Evolutionary conservation across 2,797 vertebrate species (phyloP).

Genomic region (Netta rufina): DNA sequence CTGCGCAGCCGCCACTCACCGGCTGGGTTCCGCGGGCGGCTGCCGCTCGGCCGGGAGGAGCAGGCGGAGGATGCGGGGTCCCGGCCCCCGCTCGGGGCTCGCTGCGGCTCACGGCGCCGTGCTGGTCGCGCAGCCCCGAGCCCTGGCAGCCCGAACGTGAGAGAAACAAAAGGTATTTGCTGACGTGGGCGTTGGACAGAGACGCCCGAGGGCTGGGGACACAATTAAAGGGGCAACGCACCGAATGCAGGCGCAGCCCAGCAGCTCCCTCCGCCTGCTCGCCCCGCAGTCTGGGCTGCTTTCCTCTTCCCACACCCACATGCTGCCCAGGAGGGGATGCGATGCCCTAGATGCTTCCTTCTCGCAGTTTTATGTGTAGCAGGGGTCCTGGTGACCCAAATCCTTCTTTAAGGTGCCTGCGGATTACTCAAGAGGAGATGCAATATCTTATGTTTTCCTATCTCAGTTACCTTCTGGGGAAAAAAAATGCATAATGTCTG

Average conservation of each 20-base stretch:
- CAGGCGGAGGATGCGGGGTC: slow-evolving; percentile 1
- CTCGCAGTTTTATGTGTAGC: neutral
- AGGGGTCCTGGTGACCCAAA: slow-evolving; percentile 6
- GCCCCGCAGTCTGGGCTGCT: too few species aligned
- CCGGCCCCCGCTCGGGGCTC: neutral
- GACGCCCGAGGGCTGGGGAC: slow-evolving; percentile 94
- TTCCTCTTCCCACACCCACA: too few species aligned
- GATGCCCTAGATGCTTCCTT: neutral
- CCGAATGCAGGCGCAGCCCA: slow-evolving; percentile 19
- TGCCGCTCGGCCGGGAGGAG: neutral
- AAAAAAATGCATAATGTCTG: neutral
- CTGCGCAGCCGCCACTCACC: neutral
- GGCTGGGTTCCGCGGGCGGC: neutral
- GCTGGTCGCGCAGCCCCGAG: slow-evolving; percentile 85
- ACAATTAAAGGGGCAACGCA: slow-evolving; percentile 94
- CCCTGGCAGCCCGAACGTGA: slow-evolving; percentile 87
- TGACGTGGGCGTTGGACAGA: slow-evolving; percentile 93
- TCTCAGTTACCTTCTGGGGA: neutral
- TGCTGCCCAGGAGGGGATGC: neutral
- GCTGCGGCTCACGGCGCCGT: neutral
- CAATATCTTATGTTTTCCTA: neutral
- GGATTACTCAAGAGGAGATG: neutral
- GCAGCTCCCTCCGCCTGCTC: too few species aligned
- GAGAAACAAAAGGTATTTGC: slow-evolving; percentile 87
- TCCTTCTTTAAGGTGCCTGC: neutral